Conservation (phyloP, 2,888 invertebrate genomes). For the Lydus trimaculatus region DNA sequence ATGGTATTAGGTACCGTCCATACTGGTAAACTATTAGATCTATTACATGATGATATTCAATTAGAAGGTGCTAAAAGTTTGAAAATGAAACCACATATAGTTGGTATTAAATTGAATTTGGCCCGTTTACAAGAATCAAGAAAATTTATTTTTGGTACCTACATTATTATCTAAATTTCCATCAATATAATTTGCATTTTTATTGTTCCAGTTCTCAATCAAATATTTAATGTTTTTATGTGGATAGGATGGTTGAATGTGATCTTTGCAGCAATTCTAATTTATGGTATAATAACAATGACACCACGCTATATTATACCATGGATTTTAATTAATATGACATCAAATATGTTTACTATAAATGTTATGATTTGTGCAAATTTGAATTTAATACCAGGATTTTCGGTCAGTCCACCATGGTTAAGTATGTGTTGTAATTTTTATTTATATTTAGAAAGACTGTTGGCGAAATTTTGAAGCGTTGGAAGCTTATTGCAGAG, state of each 20-base stretch:
- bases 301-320: slow-evolving; percentile 44
- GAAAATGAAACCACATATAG: slow-evolving; percentile 23
- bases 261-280: slow-evolving; percentile 40
- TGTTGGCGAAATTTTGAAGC: neutral
- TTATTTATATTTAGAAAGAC: neutral
- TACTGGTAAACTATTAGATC: slow-evolving; percentile 48
- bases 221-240: slow-evolving; percentile 43
- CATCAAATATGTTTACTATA: slow-evolving; percentile 38
- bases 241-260: slow-evolving; percentile 47
- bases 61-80: slow-evolving; percentile 41
- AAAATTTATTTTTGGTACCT: slow-evolving; percentile 40
- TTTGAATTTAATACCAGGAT: slow-evolving; percentile 39
- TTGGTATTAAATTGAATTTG: slow-evolving; percentile 36
- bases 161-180: slow-evolving; percentile 19
- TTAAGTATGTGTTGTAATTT: slow-evolving; percentile 18
- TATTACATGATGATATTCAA: slow-evolving; percentile 48
- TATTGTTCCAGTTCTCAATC: slow-evolving; percentile 41
- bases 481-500: no score
- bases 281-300: slow-evolving; percentile 46
- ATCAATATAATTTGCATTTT: slow-evolving; percentile 5
- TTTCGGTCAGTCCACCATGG: slow-evolving; percentile 37
- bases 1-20: slow-evolving; percentile 49
- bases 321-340: slow-evolving; percentile 45
- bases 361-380: slow-evolving; percentile 39
- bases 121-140: slow-evolving; percentile 41